Evolutionary conservation across 1,140 invertebrate genomes (phyloP).

Genomic region (Panonychus citri): DNA sequence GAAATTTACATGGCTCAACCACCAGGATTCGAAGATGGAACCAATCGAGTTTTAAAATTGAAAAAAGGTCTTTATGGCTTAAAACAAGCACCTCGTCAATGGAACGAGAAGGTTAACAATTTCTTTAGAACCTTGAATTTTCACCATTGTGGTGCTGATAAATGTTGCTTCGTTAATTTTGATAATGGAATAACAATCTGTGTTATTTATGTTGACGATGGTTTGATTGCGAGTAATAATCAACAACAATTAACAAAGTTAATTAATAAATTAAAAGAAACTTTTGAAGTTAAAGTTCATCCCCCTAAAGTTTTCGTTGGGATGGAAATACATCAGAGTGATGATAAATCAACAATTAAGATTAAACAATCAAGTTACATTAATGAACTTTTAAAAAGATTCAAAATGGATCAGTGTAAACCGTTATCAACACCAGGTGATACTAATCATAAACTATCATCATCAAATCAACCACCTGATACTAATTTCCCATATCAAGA

Average conservation of each 20-base stretch:
- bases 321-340: not conserved
- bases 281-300: not conserved
- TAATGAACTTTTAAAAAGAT: not conserved
- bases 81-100: slow-evolving; percentile 23
- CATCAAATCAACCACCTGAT: not conserved
- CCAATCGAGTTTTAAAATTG: slow-evolving; percentile 15
- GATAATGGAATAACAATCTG: slow-evolving; percentile 15
- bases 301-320: not conserved
- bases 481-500: not conserved
- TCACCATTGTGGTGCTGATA: not conserved
- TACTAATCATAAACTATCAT: not conserved
- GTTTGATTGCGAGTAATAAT: slow-evolving; percentile 14
- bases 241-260: not conserved
- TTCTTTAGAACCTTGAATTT: not conserved
- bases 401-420: not conserved
- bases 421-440: not conserved
- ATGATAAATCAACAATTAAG: too few species aligned
- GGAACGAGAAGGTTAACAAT: slow-evolving; percentile 15
- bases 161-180: not conserved
- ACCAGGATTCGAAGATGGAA: slow-evolving; percentile 1
- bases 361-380: too few species aligned
- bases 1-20: slow-evolving; percentile 13
- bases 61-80: slow-evolving; percentile 24
- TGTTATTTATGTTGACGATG: slow-evolving; percentile 27
- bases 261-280: not conserved